Base-by-base conservation (phyloP, 2,113 vertebrate genomes). In the Todiramphus saurophagus region DNA sequence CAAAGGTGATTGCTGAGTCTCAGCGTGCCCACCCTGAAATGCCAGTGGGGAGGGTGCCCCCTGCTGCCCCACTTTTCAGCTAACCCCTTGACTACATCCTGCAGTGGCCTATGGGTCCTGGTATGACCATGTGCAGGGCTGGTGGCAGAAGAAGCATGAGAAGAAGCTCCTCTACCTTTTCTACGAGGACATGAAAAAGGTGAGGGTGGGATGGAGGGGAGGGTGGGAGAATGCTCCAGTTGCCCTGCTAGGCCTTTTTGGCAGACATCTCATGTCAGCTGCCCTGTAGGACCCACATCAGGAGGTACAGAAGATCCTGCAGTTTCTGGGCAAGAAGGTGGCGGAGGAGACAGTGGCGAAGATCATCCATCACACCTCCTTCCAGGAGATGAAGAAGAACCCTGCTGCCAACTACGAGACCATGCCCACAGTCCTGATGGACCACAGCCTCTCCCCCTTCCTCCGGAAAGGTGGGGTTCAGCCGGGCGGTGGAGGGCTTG, bases 151-250 rank as follows among this genome's bases (percentile, higher is more conserved):
- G 93, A 98, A 84, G 81, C 85, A 98, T 83, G 96, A 97, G 23
- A 96, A 98, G 88, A 97, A 92, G 6, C 80, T 99, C 63, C 97
- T 98, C 53, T 99, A 98, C 70, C 95, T 99, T 68, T 99, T 98
- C 96, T 99, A 98, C 68, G 99, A 99, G 94, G 98, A 99, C 74
- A 80, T 99, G 97, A 97, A 97, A 86, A 97, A 98, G 98, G 98
- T 98, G 94, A 98, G 95, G 79, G 24, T 67, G 31, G 44, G 20
- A 51, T 44, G 30, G 35, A 83, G 27, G 21, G 10, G 24, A 85
- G 7, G 37, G 21, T 5, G 1, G 50, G 50, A 51, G 23, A 25
- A 51, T 51, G 23, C 8, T 7, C 25, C 1, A 0, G 6, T 60
- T 41, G 1, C 6, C 12, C 10, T 8, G 16, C 35, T 14, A 30